These are phyloP conservation scores for Gobiocypris rarus DNA, from an alignment of 2,113 vertebrate species.

Conservation along the genomic window DNA sequence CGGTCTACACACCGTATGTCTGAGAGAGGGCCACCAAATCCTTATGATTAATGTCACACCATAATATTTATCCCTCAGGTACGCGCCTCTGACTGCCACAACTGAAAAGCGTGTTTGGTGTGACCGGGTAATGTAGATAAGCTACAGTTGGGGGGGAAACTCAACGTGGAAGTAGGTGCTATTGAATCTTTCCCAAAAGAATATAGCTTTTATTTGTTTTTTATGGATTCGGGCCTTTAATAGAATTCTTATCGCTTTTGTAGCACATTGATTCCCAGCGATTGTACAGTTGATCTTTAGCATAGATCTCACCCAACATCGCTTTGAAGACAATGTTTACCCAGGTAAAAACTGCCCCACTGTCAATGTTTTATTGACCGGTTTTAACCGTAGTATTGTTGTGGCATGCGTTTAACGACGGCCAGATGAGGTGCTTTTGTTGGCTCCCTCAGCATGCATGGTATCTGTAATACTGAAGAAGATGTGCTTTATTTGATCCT, in stretches of 20 bases:
- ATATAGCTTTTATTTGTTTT: slow-evolving; percentile 37
- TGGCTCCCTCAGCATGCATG: neutral
- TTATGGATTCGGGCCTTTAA: slow-evolving; percentile 15
- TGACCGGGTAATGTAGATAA: slow-evolving; percentile 36
- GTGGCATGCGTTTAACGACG: slow-evolving; percentile 22
- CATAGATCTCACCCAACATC: neutral
- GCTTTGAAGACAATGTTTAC: neutral
- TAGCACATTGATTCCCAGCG: neutral
- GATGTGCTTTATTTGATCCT: too few species aligned
- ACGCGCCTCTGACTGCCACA: neutral
- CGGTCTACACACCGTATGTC: slow-evolving; percentile 6
- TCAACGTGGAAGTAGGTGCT: neutral
- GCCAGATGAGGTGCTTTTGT: slow-evolving; percentile 8
- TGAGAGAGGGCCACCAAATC: slow-evolving; percentile 36
- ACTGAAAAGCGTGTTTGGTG: slow-evolving; percentile 34
- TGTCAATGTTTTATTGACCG: neutral
- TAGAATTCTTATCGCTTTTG: slow-evolving; percentile 5
- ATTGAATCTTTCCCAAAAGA: slow-evolving; percentile 21
- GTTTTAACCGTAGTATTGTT: neutral
- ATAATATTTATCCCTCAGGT: slow-evolving; percentile 41
- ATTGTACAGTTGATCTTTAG: neutral
- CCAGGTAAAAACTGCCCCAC: neutral
- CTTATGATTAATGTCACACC: slow-evolving; percentile 43
- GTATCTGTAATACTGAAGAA: neutral
- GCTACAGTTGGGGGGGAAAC: slow-evolving; percentile 27